A percentile compares a stretch with the other conserved stretches of the same genome.
Evolutionary conservation across 1,140 invertebrate genomes (phyloP).

Genomic region (Trachelipus rathkii): DNA sequence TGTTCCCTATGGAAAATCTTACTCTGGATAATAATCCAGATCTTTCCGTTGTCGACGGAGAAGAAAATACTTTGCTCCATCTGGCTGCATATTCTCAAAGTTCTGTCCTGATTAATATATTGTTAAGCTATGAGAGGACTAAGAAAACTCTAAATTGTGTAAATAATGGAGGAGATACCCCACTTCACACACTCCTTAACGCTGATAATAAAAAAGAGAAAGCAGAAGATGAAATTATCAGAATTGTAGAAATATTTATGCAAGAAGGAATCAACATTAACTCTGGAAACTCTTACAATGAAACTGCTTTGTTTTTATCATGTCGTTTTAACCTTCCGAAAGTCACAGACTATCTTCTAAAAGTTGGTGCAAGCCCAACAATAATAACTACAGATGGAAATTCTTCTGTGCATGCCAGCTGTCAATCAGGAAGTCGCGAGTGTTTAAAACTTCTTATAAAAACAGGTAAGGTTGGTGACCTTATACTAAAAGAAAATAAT

Average conservation of each 20-base stretch:
- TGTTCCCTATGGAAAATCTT: not conserved
- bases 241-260: not conserved
- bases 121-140: not conserved
- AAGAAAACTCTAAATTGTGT: not conserved
- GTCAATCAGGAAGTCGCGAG: slow-evolving; percentile 20
- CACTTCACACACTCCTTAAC: not conserved
- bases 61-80: not conserved
- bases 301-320: slow-evolving; percentile 32
- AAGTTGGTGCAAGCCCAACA: slow-evolving; percentile 25
- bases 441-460: slow-evolving; percentile 30
- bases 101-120: not conserved
- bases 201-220: not conserved
- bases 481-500: slow-evolving; percentile 22
- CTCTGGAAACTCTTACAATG: slow-evolving; percentile 20
- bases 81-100: not conserved
- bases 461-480: slow-evolving; percentile 13
- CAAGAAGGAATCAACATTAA: slow-evolving; percentile 26
- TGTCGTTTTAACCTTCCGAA: slow-evolving; percentile 20
- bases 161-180: not conserved
- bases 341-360: slow-evolving; percentile 26
- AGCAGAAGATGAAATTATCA: not conserved
- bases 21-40: not conserved
- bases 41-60: not conserved
- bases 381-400: slow-evolving; percentile 24
- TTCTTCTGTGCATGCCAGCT: slow-evolving; percentile 34